Evolutionary conservation across 2,113 vertebrate species (phyloP), one percentile per base, ranked within the genome.

Genomic region (Pantherophis guttatus): DNA sequence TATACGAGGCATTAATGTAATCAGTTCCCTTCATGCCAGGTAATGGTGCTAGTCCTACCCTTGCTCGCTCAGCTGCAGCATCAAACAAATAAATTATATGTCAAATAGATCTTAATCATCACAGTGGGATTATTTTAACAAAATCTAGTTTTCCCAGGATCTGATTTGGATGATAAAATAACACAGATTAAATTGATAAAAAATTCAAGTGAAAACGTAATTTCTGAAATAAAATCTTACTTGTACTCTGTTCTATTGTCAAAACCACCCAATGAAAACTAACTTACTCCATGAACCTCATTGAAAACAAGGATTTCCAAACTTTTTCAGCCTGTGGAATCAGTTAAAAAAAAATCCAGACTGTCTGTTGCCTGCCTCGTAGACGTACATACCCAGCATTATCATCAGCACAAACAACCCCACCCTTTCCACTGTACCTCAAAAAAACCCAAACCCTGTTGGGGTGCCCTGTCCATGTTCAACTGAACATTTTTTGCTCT

Each of bases 1-100:
- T 99, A 95, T 99, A 99, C 96, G 99, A 99, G 94, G 99, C 99
- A 95, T 99, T 99, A 96, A 99, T 99, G 97, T 99, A 99, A 97
- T 99, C 99, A 19, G 98, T 99, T 97, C 99, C 99, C 97, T 99
- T 99, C 97, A 98, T 98, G 95, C 99, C 98, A 94, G 99, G 98
- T 96, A 99, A 96, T 0, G 99, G 98, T 89, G 98, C 98, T 44
- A 99, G 98, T 59, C 98, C 98, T 92, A 99, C 99, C 95, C 99
- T 98, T 81, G 98, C 99, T 97, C 98, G 98, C 93, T 99, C 99
- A 93, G 98, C 99, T 99, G 95, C 92, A 95, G 95, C 39, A 96
- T 75, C 88, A 33, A 48, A 94, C 91, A 91, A 54, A 94, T 90
- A 94, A 91, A 39, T 21, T 24, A 23, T 1, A 29, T 53, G 95